Conservation (phyloP, 2,888 invertebrate genomes). For the Arctia plantaginis region DNA sequence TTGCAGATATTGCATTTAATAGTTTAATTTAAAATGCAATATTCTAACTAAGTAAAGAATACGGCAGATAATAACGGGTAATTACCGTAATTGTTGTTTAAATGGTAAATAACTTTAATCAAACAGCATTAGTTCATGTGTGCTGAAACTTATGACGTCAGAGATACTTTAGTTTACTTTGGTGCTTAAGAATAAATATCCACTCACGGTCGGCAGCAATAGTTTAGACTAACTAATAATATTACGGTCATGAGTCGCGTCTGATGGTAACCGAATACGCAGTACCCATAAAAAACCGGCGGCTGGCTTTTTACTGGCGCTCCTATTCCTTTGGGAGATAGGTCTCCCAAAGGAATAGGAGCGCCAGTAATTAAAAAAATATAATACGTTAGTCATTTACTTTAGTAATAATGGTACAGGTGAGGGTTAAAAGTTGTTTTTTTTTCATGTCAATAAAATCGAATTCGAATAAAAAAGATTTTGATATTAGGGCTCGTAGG, state of each 20-base stretch:
- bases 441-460: background rate
- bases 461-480: too few species aligned
- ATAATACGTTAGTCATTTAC: background rate
- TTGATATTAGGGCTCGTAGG: too few species aligned
- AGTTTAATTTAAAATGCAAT: background rate
- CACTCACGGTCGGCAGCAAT: background rate
- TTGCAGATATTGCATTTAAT: background rate
- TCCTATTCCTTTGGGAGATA: too few species aligned
- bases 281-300: background rate
- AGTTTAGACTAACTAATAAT: background rate
- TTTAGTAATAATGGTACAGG: background rate
- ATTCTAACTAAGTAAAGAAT: background rate
- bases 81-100: background rate
- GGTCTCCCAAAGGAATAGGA: background rate
- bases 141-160: background rate
- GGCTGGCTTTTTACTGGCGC: too few species aligned
- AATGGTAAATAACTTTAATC: constrained; percentile 3
- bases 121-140: background rate
- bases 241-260: background rate
- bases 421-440: background rate
- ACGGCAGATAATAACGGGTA: background rate
- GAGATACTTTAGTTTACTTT: background rate
- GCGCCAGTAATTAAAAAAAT: background rate
- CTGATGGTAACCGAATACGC: background rate
- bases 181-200: background rate